Conservation (phyloP, 2,888 invertebrate species). For the Rhimphoctona megacephalus region DNA sequence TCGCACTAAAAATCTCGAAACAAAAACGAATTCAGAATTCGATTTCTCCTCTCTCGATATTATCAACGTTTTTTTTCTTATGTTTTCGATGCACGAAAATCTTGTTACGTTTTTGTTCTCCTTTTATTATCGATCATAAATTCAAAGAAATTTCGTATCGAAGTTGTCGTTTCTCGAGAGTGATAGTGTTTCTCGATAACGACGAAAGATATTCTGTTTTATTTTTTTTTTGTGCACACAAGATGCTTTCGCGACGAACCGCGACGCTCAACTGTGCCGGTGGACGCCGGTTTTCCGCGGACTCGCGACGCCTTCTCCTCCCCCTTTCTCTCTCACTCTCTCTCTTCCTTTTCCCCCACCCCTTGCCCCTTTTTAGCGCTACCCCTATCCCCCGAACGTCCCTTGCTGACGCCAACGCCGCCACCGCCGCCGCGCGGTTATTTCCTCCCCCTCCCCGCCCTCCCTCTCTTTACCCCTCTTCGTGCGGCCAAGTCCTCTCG, state of each 20-base stretch:
- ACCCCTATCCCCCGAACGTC: constrained; percentile 63
- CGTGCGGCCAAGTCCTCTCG: constrained; percentile 9
- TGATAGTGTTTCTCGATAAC: constrained; percentile 7
- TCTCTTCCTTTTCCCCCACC: constrained; percentile 30
- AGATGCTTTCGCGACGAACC: constrained; percentile 78
- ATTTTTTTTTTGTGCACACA: neutral
- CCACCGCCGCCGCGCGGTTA: constrained; percentile 70
- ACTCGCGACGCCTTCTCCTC: constrained; percentile 77
- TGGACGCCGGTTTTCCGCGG: constrained; percentile 79
- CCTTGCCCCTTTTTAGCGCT: constrained; percentile 41
- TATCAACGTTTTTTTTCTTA: neutral
- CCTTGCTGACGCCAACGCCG: constrained; percentile 69
- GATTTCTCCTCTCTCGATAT: neutral
- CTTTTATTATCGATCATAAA: neutral
- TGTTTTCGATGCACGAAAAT: neutral
- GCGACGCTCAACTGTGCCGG: constrained; percentile 81
- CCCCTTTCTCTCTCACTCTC: constrained; percentile 21
- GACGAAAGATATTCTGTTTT: constrained; percentile 5
- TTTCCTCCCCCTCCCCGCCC: constrained; percentile 69
- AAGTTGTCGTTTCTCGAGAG: constrained; percentile 7
- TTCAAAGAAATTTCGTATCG: neutral
- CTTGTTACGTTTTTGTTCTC: neutral
- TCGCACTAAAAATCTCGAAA: neutral
- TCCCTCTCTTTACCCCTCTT: neutral
- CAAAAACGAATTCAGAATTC: neutral